phyloP scores from a whole-genome alignment of 2,797 vertebrate species.

The Telmatherina bonti region DNA sequence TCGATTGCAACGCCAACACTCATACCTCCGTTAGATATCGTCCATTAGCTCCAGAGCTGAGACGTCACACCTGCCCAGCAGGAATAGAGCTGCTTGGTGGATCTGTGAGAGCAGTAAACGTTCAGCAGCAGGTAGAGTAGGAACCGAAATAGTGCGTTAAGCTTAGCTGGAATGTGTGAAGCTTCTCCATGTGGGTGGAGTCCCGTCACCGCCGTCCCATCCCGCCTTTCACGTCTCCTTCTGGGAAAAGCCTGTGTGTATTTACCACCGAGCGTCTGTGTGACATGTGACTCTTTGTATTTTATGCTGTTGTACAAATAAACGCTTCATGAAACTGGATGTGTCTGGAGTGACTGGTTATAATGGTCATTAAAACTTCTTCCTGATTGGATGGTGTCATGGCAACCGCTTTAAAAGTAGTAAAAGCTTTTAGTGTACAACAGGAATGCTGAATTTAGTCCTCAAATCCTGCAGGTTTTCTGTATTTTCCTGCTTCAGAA shows the following conservation, averaged over 20 bases:
- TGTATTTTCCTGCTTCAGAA: no score
- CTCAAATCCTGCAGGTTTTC: no score
- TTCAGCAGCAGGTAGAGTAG: not conserved
- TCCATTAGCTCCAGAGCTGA: conserved; percentile 24
- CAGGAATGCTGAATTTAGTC: no score
- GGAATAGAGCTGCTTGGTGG: conserved; percentile 31
- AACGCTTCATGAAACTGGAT: conserved; percentile 66
- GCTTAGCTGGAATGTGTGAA: not conserved
- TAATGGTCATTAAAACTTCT: no score
- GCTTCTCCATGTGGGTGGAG: not conserved
- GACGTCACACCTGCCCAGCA: conserved; percentile 22
- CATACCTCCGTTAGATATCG: conserved; percentile 27
- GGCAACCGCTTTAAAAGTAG: not conserved
- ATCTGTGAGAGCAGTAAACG: conserved; percentile 1
- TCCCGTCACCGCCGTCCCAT: conserved; percentile 31
- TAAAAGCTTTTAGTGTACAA: no score
- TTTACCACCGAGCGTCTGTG: conserved; percentile 64
- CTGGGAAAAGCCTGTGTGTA: conserved; percentile 34
- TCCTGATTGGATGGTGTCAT: not conserved
- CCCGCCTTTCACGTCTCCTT: conserved; percentile 21
- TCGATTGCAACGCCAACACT: conserved; percentile 12
- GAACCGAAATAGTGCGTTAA: not conserved
- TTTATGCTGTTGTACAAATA: conserved; percentile 82
- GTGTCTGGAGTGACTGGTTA: not conserved
- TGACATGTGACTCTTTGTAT: conserved; percentile 79